Conservation (phyloP, 2,113 vertebrate species). For the Chlorodrepanis virens region DNA sequence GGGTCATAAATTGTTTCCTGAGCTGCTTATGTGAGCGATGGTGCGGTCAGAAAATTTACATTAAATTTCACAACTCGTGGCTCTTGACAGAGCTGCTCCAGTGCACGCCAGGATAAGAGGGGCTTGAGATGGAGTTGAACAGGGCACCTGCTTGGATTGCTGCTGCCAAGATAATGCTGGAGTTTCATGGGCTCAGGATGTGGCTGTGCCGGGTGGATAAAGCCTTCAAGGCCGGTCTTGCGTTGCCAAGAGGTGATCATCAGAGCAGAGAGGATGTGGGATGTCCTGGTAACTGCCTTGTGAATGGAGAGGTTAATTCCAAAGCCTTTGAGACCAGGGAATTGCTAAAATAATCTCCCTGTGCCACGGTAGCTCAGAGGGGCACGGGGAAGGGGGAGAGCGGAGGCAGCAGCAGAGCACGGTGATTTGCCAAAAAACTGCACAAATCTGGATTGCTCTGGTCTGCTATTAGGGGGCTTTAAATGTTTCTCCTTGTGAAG, state of each 20-base stretch:
- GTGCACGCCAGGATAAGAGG: neutral
- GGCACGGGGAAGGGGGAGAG: neutral
- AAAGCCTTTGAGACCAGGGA: neutral
- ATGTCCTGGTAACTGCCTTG: neutral
- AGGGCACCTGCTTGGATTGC: neutral
- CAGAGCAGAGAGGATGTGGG: neutral
- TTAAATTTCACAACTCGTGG: neutral
- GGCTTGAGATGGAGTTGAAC: neutral
- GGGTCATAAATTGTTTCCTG: neutral
- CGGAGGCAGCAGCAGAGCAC: neutral
- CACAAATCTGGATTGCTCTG: neutral
- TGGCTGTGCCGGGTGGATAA: neutral
- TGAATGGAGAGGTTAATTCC: neutral
- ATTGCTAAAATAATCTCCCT: neutral
- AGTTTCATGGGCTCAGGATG: rapidly evolving
- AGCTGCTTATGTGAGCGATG: neutral
- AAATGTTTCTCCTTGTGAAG: neutral
- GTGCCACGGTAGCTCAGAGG: neutral
- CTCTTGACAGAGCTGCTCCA: neutral
- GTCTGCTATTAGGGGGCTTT: neutral
- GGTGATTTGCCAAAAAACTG: neutral
- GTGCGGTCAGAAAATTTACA: neutral
- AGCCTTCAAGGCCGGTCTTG: neutral
- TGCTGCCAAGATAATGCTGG: neutral
- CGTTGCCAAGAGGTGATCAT: neutral